Conservation (phyloP, 2,888 invertebrate species). For the Epinotia demarniana region DNA sequence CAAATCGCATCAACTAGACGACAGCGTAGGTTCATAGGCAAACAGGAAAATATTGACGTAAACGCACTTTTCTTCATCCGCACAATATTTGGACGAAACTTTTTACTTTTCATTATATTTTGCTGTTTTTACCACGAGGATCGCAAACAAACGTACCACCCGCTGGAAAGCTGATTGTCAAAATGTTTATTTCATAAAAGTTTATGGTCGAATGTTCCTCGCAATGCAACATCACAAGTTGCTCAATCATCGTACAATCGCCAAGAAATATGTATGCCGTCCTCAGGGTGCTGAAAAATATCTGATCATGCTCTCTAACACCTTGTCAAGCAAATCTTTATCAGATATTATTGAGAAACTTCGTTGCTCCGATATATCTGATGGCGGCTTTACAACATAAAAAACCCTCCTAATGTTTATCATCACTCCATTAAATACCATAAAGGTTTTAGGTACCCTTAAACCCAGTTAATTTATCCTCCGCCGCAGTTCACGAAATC, state of each 20-base stretch:
- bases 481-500: conserved; percentile 36
- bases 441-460: conserved; percentile 37
- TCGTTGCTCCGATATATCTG: too few relatives aligned
- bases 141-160: too few relatives aligned
- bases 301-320: background rate
- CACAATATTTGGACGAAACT: conserved; percentile 10
- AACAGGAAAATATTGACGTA: background rate
- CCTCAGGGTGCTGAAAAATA: background rate
- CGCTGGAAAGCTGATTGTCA: too few relatives aligned
- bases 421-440: conserved; percentile 29
- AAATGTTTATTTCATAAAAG: too few relatives aligned
- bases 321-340: too few relatives aligned
- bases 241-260: background rate
- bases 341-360: too few relatives aligned
- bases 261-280: background rate
- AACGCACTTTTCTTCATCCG: background rate
- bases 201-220: background rate
- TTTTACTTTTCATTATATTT: background rate
- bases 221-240: too few relatives aligned
- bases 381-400: background rate
- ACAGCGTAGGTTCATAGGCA: background rate
- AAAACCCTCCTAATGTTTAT: conserved; percentile 15
- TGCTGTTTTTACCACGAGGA: background rate
- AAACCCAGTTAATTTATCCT: conserved; percentile 37
- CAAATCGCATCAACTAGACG: background rate